Base-by-base conservation (phyloP, 2,113 vertebrate species). In the Tupaia tana region DNA sequence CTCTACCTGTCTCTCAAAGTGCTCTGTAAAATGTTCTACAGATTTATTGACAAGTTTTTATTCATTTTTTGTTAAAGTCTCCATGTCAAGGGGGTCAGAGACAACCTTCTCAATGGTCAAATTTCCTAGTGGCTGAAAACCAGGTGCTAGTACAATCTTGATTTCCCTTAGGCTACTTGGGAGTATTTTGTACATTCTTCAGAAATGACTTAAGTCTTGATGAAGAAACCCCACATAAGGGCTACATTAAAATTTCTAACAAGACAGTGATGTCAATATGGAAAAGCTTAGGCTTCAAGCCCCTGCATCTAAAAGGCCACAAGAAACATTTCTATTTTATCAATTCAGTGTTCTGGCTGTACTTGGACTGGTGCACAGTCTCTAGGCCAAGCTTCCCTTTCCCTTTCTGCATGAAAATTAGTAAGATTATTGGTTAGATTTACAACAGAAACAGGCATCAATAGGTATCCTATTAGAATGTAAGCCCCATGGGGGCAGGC, bases 201-300 rank as follows among this genome's bases (percentile, higher is more conserved):
- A 94, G 20, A 70, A 94, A 94, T 90, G 19, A 78, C 31, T 75
- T n/a, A 64, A 79, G 56, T 79, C 73, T 63, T 81, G 61, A 67
- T 91, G 19, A 66, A 86, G n/a, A 94, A 74, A 58, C 43, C 18
- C 9, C 29, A 86, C 0, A 31, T 31, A 67, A 66, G 29, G 18
- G 67, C 18, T 63, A 94, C n/a, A 43, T 80, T 56, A 73, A 79
- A 64, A 66, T 86, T 71, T 86, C 59, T 86, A 81, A 87, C 59
- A 81, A 82, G 63, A 56, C 9, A 71, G 29, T 80, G 73, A 61
- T 79, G 27, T 22, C 54, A 77, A 54, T 61, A 34, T 92, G 43
- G 56, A 83, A 82, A 82, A 92, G 27, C 14, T 63, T 88, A 27
- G 54, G 27, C 29, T 67, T 31, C 31, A 91, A 91, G 61, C 27